phyloP scores from a whole-genome alignment of 2,113 vertebrate genomes.

The Oreotrochilus melanogaster region DNA sequence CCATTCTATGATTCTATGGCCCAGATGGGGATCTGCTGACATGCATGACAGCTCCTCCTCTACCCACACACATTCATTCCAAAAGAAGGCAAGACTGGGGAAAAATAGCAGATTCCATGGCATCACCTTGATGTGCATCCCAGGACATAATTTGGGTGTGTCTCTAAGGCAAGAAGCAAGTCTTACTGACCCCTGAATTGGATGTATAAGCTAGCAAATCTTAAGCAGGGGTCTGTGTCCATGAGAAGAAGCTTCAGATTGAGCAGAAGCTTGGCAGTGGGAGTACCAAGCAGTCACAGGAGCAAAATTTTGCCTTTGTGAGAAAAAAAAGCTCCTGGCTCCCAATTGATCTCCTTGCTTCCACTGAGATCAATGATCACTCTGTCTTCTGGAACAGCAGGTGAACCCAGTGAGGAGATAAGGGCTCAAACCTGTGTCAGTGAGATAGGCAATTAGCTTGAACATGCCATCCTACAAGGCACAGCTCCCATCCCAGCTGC shows the following conservation, averaged over 20 bases:
- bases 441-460: background rate
- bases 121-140: background rate
- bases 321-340: background rate
- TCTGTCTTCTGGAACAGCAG: conserved; percentile 7
- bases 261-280: background rate
- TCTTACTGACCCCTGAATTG: background rate
- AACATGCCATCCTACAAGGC: background rate
- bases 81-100: background rate
- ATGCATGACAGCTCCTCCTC: background rate
- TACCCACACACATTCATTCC: background rate
- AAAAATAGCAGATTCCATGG: rapidly evolving
- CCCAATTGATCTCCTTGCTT: background rate
- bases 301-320: background rate
- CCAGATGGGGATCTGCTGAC: background rate
- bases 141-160: background rate
- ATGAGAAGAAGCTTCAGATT: background rate
- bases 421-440: background rate
- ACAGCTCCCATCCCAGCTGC: background rate
- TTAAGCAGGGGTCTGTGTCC: background rate
- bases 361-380: background rate
- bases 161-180: background rate
- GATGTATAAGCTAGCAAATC: background rate
- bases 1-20: background rate
- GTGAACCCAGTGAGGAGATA: background rate
- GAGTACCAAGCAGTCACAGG: background rate